Evolutionary conservation across 2,797 vertebrate genomes (phyloP), one percentile per base, ranked within the genome.

Genomic region (Cryptoblepharus egeriae): DNA sequence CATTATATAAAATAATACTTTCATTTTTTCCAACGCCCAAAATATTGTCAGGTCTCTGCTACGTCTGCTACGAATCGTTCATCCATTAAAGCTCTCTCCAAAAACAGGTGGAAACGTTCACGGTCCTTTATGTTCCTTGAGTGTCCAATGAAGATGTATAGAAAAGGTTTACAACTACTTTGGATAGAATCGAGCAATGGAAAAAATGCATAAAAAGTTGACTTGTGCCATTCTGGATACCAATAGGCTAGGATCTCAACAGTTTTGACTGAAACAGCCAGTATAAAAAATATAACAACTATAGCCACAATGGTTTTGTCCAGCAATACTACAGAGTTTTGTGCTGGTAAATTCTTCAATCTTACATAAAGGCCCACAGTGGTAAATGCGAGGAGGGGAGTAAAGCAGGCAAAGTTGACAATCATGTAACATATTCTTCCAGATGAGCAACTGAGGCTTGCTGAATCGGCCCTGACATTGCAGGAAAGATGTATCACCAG

Each of bases 321-420:
- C 70, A 96, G 94, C 90, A 93, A 95, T 1, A 94, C 95, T 1
- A 93, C 92, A 39, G 90, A 92, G 35, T 92, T 70, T 37, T 92
- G 80, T 88, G 92, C 84, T 1, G 91, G 71, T 76, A 88, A 94
- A 86, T 87, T 93, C 11, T 88, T 90, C 83, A 96, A 94, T 91
- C 92, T 96, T 55, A 95, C 88, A 24, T 96, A 91, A 88, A 96
- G 87, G 80, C 94, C 84, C 57, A 93, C 80, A 85, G 94, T 95
- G 88, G 95, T 95, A 52, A 94, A 81, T 75, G 96, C 80, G 95
- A 96, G 96, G 70, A 96, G 90, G 1, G 96, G 96, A 1, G 92
- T 93, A 85, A 95, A 96, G 87, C 96, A 91, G 79, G 96, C 82
- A 86, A 96, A 95, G 79, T 93, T 95, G 83, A 96, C 82, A 18